Base-by-base conservation (phyloP, 2,888 invertebrate genomes). In the Macrophya alboannulata region DNA sequence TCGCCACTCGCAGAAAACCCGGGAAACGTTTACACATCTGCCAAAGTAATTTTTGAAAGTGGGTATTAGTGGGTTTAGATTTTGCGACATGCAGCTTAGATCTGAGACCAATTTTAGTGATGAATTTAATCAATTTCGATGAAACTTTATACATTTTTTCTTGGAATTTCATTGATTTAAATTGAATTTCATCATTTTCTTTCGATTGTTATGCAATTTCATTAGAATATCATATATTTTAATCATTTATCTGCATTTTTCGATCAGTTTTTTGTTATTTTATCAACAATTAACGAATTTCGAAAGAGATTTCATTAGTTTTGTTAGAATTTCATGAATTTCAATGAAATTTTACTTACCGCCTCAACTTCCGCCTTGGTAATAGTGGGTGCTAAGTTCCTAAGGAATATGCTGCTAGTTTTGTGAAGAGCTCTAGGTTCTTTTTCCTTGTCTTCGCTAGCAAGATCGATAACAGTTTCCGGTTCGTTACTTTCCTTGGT, bases 361-460 rank as follows among this genome's bases (percentile, higher is more conserved):
- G 97, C 97, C 95, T 99, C 99, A 6, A 99, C 98, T 95, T 99
- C 99, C 79, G 98, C 97, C 91, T 98, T 98, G 0, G 99, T 99
- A 86, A 99, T 98, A 1, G 98, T 97, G 0, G 99, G 99, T 0
- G 99, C 98, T 85, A 99, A 95, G 94, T 99, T 99, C 76, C 99
- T 96, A 86, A 99, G 95, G 93, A 99, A 99, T 89, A 99, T 99
- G 1, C 99, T 99, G 43, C 98, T 98, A 0, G 99, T 99, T 92
- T 98, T 98, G 93, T 99, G 99, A 68, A 99, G 94, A 3, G 98
- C 96, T 83, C 97, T 95, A 0, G 96, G 95, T 89, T 95, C 94
- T 88, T 95, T 94, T 68, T 94, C 94, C 91, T 95, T 93, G 43
- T 92, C 92, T 85, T 93, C 93, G 76, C 90, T 93, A 0, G 93